Conservation (phyloP, 2,113 vertebrate species). For the Halichoerus grypus region DNA sequence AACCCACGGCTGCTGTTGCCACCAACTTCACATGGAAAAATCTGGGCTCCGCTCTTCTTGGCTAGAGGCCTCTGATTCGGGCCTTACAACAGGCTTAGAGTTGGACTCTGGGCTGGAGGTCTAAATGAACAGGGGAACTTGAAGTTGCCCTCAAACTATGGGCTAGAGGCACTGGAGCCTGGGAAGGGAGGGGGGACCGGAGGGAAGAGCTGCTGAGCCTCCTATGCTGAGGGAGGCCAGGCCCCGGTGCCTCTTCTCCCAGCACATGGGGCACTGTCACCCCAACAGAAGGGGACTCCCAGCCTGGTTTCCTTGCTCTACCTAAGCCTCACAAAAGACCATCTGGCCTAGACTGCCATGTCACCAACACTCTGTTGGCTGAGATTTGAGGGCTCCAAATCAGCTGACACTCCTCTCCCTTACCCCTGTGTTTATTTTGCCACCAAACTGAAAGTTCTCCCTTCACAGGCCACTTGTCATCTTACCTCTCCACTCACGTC, state of each 20-base stretch:
- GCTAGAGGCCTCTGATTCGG: background rate
- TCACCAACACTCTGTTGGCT: background rate
- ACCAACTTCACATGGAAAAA: background rate
- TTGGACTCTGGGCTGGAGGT: background rate
- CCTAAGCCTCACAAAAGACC: background rate
- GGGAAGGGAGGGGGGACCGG: background rate
- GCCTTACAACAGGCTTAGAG: background rate
- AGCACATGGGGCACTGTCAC: background rate
- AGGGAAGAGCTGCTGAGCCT: background rate
- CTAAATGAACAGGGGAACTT: background rate
- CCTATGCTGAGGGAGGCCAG: background rate
- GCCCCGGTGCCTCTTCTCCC: background rate
- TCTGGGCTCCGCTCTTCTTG: background rate
- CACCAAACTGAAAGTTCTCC: background rate
- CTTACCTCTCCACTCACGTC: background rate
- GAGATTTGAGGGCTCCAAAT: background rate
- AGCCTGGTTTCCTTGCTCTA: background rate
- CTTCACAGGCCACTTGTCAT: background rate
- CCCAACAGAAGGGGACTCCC: background rate
- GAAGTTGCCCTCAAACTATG: background rate
- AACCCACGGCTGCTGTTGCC: background rate
- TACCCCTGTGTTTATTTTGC: background rate
- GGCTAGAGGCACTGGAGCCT: background rate
- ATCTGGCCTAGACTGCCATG: background rate
- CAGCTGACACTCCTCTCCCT: background rate